A percentile compares a stretch with the other conserved stretches of the same genome.
These are phyloP conservation scores for Vulpes vulpes DNA, from an alignment of 2,113 vertebrate species.

Conservation along the genomic window DNA sequence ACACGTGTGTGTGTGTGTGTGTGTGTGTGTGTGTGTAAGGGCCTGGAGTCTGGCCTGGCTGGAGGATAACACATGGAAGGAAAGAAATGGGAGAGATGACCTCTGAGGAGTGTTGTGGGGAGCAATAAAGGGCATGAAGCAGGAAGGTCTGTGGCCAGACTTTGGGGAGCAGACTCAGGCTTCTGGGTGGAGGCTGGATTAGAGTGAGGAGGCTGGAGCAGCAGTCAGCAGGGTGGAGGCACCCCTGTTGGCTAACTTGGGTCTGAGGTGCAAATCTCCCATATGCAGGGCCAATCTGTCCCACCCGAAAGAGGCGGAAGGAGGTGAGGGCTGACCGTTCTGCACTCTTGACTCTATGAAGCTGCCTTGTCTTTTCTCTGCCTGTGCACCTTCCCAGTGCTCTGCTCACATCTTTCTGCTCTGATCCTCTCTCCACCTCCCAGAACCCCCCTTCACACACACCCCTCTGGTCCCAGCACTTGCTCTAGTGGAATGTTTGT, in stretches of 20 bases:
- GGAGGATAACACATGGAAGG: neutral
- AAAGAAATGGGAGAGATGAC: neutral
- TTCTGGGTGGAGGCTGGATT: neutral
- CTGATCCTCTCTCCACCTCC: neutral
- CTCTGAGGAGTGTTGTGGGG: neutral
- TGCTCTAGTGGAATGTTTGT: neutral
- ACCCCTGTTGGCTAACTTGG: neutral
- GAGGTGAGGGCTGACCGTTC: slow-evolving; percentile 63
- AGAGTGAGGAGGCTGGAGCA: neutral
- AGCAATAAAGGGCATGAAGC: neutral
- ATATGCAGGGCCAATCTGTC: neutral
- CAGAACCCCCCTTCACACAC: neutral
- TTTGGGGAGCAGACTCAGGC: neutral
- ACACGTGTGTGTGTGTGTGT: rapidly evolving
- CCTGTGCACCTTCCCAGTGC: neutral
- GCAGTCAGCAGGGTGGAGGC: neutral
- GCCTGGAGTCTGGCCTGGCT: neutral
- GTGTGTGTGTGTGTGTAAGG: neutral
- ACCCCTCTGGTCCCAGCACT: neutral
- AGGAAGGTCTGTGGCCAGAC: neutral
- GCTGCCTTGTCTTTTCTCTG: slow-evolving; percentile 44
- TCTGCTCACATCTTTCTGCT: neutral
- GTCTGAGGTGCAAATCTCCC: neutral
- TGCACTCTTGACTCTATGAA: slow-evolving; percentile 79
- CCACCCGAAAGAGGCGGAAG: neutral